These are phyloP conservation scores for Wiebesia pumilae DNA, from an alignment of 1,140 invertebrate genomes.

Conservation along the genomic window DNA sequence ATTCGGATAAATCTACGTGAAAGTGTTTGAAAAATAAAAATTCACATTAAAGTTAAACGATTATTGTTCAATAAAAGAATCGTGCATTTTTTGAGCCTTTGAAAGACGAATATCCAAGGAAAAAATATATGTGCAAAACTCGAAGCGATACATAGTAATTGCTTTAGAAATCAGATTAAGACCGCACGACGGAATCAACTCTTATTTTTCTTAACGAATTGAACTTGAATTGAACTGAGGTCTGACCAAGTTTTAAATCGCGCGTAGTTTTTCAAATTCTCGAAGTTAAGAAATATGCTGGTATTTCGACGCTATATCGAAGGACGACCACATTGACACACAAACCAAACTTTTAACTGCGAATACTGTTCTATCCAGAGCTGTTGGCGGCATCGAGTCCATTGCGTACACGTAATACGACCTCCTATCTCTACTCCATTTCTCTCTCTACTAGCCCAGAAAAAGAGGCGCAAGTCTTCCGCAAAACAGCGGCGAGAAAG, in stretches of 20 bases:
- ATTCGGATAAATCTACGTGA: not conserved
- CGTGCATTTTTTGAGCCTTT: too few species aligned
- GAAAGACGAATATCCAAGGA: too few species aligned
- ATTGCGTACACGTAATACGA: slow-evolving; percentile 3
- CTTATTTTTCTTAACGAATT: not conserved
- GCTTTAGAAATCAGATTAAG: not conserved
- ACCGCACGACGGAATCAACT: not conserved
- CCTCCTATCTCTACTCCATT: not conserved
- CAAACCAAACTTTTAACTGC: slow-evolving; percentile 39
- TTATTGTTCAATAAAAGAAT: too few species aligned
- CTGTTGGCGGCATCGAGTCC: slow-evolving; percentile 36
- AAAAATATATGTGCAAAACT: too few species aligned
- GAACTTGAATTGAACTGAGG: not conserved
- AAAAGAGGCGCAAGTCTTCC: not conserved
- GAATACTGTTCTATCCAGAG: slow-evolving; percentile 48
- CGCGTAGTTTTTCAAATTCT: not conserved
- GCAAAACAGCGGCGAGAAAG: not conserved
- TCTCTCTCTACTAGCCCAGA: slow-evolving; percentile 18
- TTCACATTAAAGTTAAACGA: too few species aligned
- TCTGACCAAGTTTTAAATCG: not conserved
- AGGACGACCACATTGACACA: slow-evolving; percentile 40
- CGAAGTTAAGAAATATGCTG: slow-evolving; percentile 14
- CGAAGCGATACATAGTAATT: too few species aligned
- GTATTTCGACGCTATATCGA: slow-evolving; percentile 32
- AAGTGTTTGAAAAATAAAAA: not conserved